Evolutionary conservation across 2,797 vertebrate species (phyloP).

Genomic region (Argyrosomus regius): DNA sequence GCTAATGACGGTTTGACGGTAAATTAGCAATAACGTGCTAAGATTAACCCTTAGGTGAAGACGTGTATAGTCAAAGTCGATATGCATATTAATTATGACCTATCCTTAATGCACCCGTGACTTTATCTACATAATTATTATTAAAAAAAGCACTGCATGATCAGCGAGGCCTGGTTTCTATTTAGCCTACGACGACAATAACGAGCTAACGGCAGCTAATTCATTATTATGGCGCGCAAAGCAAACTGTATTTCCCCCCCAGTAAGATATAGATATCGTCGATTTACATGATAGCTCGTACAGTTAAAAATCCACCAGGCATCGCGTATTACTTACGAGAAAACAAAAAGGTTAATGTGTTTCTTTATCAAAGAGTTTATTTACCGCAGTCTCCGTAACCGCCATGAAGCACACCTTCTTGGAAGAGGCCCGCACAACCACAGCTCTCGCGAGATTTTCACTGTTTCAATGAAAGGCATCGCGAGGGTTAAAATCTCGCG

Average conservation of each 20-base stretch:
- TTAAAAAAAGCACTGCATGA: neutral
- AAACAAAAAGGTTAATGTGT: slow-evolving; percentile 6
- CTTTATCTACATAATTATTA: rapidly evolving
- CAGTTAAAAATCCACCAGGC: neutral
- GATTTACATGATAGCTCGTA: neutral
- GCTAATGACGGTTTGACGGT: slow-evolving; percentile 9
- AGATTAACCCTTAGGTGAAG: neutral
- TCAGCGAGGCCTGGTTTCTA: slow-evolving; percentile 36
- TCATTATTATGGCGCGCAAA: slow-evolving; percentile 62
- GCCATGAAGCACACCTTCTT: slow-evolving; percentile 85
- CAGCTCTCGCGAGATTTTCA: slow-evolving; percentile 63
- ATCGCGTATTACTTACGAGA: neutral
- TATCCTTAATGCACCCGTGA: neutral
- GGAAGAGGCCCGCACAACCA: slow-evolving; percentile 51
- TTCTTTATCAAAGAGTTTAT: slow-evolving; percentile 61
- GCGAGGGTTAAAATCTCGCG: slow-evolving; percentile 51
- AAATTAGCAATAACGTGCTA: neutral
- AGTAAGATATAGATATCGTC: neutral
- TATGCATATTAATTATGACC: rapidly evolving
- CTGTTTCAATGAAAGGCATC: slow-evolving; percentile 35
- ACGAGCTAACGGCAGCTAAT: slow-evolving; percentile 61
- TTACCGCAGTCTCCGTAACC: slow-evolving; percentile 86
- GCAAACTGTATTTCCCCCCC: neutral
- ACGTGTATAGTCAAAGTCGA: neutral
- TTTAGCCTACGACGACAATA: slow-evolving; percentile 6